A percentile compares a stretch with the other conserved stretches of the same genome.
Evolutionary conservation across 2,888 invertebrate species (phyloP).

Genomic region (Ophion slaviceki): DNA sequence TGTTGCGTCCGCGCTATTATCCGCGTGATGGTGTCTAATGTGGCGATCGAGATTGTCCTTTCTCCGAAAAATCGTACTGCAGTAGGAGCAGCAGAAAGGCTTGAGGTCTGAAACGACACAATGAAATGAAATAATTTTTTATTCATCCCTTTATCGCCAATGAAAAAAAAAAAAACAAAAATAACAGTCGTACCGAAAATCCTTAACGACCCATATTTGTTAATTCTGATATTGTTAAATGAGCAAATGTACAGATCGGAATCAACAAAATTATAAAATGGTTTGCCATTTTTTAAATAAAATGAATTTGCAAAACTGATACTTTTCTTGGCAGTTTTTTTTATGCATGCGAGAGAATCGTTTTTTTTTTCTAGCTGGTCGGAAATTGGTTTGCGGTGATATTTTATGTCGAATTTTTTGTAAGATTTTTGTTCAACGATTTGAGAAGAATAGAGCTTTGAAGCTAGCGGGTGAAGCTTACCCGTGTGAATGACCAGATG

Average conservation of each 20-base stretch:
- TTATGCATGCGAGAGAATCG: neutral
- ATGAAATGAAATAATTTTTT: neutral
- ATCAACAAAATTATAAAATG: neutral
- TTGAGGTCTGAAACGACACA: conserved; percentile 86
- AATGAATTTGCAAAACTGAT: neutral
- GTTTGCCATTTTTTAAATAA: neutral
- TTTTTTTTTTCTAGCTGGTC: neutral
- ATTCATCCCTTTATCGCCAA: no score
- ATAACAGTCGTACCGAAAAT: neutral
- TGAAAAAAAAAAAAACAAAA: neutral
- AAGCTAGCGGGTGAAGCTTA: conserved; percentile 61
- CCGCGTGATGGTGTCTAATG: conserved; percentile 90
- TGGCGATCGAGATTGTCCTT: conserved; percentile 92
- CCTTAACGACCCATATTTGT: neutral
- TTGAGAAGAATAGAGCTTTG: neutral
- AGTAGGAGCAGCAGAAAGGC: conserved; percentile 89
- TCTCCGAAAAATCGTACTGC: conserved; percentile 89
- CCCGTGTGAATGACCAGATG: conserved; percentile 83
- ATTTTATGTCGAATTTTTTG: neutral
- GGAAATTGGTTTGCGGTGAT: neutral
- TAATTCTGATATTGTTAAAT: conserved; percentile 8
- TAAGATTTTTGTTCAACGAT: neutral
- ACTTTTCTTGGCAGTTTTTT: neutral
- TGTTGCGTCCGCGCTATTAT: conserved; percentile 61
- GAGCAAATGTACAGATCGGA: neutral